phyloP scores from a whole-genome alignment of 2,888 invertebrate species.

The Platypus cylindrus region DNA sequence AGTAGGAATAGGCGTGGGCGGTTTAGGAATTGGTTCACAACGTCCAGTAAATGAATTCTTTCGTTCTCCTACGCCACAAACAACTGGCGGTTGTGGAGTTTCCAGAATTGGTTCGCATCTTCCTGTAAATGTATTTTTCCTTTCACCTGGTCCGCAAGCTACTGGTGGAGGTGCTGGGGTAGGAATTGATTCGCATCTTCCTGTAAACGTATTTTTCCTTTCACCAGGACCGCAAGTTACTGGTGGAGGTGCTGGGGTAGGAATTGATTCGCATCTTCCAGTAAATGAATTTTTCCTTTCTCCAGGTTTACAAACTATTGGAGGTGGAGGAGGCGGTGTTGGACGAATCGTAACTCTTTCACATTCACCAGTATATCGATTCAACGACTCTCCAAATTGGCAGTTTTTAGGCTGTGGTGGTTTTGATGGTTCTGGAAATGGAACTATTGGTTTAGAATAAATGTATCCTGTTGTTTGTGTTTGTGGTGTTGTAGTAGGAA shows the following conservation, averaged over 20 bases:
- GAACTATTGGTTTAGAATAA: neutral
- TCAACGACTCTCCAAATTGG: constrained; percentile 5
- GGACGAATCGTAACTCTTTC: constrained; percentile 4
- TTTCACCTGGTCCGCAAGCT: constrained; percentile 8
- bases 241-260: constrained; percentile 5
- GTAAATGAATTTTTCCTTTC: constrained; percentile 8
- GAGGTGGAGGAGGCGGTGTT: constrained; percentile 4
- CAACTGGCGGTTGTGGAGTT: constrained; percentile 2
- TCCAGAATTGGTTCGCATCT: constrained; percentile 8
- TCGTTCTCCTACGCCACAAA: neutral
- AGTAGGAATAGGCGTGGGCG: constrained; percentile 3
- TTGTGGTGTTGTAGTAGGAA: constrained; percentile 5
- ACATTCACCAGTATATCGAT: constrained; percentile 8
- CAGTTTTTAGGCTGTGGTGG: constrained; percentile 3
- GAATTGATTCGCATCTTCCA: constrained; percentile 7
- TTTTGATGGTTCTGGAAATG: constrained; percentile 1
- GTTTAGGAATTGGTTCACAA: constrained; percentile 6
- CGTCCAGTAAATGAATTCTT: constrained; percentile 5
- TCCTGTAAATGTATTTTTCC: constrained; percentile 5
- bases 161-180: constrained; percentile 8
- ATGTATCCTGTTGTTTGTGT: neutral
- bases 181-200: constrained; percentile 10
- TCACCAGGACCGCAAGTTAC: constrained; percentile 9
- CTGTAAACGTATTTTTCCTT: constrained; percentile 1
- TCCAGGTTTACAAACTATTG: constrained; percentile 7